These are phyloP conservation scores for Rhinogobio ventralis DNA, from an alignment of 2,797 vertebrate genomes.

Conservation along the genomic window DNA sequence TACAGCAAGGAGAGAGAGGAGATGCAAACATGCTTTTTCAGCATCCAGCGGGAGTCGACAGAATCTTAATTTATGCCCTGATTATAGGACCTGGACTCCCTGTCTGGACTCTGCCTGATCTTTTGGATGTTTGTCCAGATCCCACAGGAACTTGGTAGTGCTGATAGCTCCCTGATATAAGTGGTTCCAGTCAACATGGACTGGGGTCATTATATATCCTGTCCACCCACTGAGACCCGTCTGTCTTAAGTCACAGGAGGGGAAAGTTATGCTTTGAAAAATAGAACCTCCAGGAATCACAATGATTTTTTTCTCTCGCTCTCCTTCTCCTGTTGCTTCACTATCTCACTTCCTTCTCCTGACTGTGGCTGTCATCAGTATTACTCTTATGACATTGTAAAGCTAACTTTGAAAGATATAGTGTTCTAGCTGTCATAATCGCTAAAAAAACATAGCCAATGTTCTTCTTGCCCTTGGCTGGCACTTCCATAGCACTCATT, in stretches of 20 bases:
- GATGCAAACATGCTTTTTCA: conserved; percentile 33
- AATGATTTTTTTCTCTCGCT: conserved; percentile 5
- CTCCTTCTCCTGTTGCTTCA: not conserved
- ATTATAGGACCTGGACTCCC: not conserved
- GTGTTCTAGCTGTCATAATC: conserved; percentile 33
- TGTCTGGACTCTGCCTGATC: conserved; percentile 21
- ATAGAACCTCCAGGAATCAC: conserved; percentile 22
- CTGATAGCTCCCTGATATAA: conserved; percentile 33
- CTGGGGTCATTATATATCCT: conserved; percentile 40
- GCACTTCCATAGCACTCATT: not conserved
- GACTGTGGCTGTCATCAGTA: conserved; percentile 9
- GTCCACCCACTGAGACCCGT: conserved; percentile 37
- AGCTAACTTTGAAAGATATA: conserved; percentile 34
- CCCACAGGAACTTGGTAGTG: not conserved
- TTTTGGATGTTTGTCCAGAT: conserved; percentile 20
- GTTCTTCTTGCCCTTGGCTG: conserved; percentile 23
- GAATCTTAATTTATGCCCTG: conserved; percentile 30
- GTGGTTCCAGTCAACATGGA: conserved; percentile 42
- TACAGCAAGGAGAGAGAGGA: conserved; percentile 16
- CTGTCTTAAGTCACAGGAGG: conserved; percentile 33
- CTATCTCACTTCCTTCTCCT: not conserved
- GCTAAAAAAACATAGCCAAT: not conserved
- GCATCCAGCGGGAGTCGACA: conserved; percentile 4
- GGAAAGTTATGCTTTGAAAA: conserved; percentile 32
- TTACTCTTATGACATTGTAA: conserved; percentile 27